Conservation (phyloP, 2,113 vertebrate species). For the Polypterus bichir region DNA sequence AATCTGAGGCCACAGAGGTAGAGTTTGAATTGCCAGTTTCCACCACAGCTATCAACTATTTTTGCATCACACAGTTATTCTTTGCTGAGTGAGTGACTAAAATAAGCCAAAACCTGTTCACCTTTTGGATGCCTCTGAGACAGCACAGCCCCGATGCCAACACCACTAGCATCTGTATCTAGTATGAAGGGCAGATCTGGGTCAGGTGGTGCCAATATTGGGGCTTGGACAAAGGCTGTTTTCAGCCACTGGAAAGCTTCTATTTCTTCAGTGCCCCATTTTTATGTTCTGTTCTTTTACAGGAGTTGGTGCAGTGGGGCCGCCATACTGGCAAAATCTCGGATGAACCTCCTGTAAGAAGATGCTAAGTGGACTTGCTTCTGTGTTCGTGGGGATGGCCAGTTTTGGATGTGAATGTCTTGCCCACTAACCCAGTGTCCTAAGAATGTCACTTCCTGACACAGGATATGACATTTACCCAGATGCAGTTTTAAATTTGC, state of each 20-base stretch:
- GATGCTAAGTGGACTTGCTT: neutral
- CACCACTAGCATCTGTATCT: neutral
- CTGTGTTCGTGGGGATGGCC: neutral
- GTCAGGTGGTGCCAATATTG: neutral
- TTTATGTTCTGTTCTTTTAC: neutral
- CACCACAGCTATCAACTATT: no score
- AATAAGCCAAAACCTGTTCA: neutral
- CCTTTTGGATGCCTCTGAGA: neutral
- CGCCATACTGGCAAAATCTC: neutral
- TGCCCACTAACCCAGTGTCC: neutral
- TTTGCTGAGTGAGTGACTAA: no score
- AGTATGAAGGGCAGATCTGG: neutral
- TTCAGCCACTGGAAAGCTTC: neutral
- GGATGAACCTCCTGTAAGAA: neutral
- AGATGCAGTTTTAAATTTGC: no score
- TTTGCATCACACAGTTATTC: no score
- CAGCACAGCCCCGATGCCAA: neutral
- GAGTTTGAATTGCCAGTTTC: no score
- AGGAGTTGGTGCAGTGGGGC: neutral
- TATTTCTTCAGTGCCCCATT: no score
- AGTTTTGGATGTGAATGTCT: neutral
- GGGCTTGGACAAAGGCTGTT: neutral
- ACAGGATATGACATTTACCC: no score
- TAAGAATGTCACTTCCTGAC: neutral
- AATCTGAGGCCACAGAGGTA: no score